phyloP scores from a whole-genome alignment of 1,140 invertebrate species.

The Leptoteleia sp. region DNA sequence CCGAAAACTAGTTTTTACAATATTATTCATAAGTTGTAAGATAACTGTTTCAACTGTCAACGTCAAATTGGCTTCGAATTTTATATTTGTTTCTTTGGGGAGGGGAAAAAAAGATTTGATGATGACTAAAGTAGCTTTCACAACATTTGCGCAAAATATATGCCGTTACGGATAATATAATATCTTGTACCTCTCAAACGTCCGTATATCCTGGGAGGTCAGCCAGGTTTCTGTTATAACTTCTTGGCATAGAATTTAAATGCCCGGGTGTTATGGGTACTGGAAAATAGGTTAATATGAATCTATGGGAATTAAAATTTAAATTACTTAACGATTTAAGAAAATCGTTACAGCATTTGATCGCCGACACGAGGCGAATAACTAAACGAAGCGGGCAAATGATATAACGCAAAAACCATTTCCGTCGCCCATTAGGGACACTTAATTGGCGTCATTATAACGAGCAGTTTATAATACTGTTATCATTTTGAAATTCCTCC shows the following conservation, averaged over 20 bases:
- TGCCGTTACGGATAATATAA: slow-evolving; percentile 21
- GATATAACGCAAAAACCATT: too few species aligned
- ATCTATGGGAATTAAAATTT: not conserved
- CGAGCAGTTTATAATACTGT: too few species aligned
- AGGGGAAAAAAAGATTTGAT: not conserved
- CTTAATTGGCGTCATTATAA: too few species aligned
- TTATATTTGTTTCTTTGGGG: not conserved
- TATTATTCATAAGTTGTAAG: not conserved
- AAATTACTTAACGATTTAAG: too few species aligned
- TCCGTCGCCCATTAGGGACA: too few species aligned
- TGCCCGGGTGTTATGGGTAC: slow-evolving; percentile 10
- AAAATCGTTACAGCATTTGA: too few species aligned
- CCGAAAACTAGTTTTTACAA: not conserved
- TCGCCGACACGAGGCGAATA: too few species aligned
- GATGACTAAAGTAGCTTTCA: slow-evolving; percentile 1
- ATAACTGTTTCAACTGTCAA: not conserved
- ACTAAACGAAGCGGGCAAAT: too few species aligned
- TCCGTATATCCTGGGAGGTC: slow-evolving; percentile 9
- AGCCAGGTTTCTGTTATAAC: slow-evolving; percentile 6
- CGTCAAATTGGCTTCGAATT: not conserved
- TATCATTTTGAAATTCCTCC: too few species aligned
- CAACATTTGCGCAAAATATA: slow-evolving; percentile 7
- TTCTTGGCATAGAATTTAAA: slow-evolving; percentile 10
- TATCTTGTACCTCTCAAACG: slow-evolving; percentile 12
- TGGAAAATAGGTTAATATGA: slow-evolving; percentile 24